Conservation (phyloP, 2,888 invertebrate genomes). For the Scelioninae gen. 2 region DNA sequence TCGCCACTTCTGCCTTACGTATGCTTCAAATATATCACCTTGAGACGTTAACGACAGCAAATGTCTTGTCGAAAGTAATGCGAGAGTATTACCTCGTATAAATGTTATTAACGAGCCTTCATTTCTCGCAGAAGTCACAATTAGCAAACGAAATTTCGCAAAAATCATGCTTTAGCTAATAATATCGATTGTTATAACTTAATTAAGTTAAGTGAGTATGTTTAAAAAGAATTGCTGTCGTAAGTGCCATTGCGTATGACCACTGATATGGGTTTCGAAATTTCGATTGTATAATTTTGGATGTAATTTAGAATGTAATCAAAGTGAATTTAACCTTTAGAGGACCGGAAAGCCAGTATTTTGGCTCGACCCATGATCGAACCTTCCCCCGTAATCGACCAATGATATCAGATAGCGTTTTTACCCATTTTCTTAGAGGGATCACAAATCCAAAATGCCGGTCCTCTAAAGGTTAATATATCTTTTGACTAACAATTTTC, state of each 20-base stretch:
- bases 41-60: slow-evolving; percentile 52
- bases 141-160: slow-evolving; percentile 49
- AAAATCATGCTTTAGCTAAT: slow-evolving; percentile 51
- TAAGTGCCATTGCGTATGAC: background rate
- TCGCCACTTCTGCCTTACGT: slow-evolving; percentile 48
- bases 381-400: too few relatives aligned
- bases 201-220: slow-evolving; percentile 24
- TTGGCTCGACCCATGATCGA: too few relatives aligned
- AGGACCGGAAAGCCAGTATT: too few relatives aligned
- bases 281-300: slow-evolving; percentile 27
- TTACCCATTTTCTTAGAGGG: too few relatives aligned
- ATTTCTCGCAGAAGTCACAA: slow-evolving; percentile 54
- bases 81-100: slow-evolving; percentile 51
- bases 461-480: too few relatives aligned
- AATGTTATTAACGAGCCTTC: slow-evolving; percentile 53
- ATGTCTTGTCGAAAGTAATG: slow-evolving; percentile 39
- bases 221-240: background rate
- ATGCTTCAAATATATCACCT: slow-evolving; percentile 46
- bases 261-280: slow-evolving; percentile 24
- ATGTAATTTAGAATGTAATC: background rate
- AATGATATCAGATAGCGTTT: slow-evolving; percentile 76
- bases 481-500: too few relatives aligned
- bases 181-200: slow-evolving; percentile 3
- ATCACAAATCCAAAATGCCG: too few relatives aligned
- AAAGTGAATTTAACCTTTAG: too few relatives aligned